Conservation (phyloP, 2,113 vertebrate species). For the Psammodynastes pulverulentus region DNA sequence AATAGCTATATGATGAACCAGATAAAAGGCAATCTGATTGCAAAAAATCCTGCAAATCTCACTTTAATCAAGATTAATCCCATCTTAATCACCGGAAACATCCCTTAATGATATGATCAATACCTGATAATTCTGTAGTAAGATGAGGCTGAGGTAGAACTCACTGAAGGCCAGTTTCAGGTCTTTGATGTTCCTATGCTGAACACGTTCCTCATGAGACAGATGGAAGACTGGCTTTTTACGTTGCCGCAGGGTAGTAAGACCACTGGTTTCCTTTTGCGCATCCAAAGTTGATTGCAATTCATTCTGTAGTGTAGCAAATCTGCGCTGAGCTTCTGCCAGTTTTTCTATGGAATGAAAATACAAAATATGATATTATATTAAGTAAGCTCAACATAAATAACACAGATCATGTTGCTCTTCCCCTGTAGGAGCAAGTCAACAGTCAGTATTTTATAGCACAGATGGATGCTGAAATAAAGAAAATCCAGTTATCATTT, state of each 20-base stretch:
- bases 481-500: neutral
- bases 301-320: constrained; percentile 93
- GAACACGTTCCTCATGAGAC: constrained; percentile 93
- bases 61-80: neutral
- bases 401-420: neutral
- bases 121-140: constrained; percentile 99
- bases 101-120: rapidly evolving
- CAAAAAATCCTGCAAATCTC: neutral
- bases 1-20: neutral
- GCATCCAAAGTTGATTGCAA: constrained; percentile 92
- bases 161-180: constrained; percentile 99
- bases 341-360: constrained; percentile 82
- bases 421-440: neutral
- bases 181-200: constrained; percentile 95
- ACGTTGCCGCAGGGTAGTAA: constrained; percentile 79
- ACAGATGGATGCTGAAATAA: neutral
- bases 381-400: neutral
- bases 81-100: neutral
- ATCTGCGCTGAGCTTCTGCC: constrained; percentile 92
- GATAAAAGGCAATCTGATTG: neutral
- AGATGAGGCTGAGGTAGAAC: constrained; percentile 99
- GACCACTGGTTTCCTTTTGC: constrained; percentile 84
- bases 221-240: constrained; percentile 91
- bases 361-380: neutral
- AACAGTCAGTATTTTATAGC: neutral